Conservation (phyloP, 1,140 invertebrate species). For the Saccostrea echinata region DNA sequence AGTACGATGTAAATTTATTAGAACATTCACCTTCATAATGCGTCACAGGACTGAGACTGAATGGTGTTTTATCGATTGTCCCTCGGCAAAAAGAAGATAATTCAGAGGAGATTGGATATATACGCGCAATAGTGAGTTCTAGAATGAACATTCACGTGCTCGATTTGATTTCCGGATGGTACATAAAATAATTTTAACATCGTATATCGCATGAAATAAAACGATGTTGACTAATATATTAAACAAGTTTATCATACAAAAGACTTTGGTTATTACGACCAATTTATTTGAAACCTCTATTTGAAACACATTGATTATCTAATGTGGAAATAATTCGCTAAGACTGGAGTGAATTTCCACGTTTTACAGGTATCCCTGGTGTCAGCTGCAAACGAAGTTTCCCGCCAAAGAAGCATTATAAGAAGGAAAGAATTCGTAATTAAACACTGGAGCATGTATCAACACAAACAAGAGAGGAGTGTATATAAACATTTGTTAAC, state of each 20-base stretch:
- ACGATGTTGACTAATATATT: too few species aligned
- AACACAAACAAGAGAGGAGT: background rate
- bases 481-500: slow-evolving; percentile 22
- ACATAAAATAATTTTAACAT: too few species aligned
- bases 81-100: background rate
- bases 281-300: too few species aligned
- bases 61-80: slow-evolving; percentile 1
- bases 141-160: background rate
- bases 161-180: background rate
- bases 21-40: slow-evolving; percentile 23
- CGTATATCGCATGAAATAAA: too few species aligned
- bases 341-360: too few species aligned
- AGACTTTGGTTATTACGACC: too few species aligned
- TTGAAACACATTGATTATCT: too few species aligned
- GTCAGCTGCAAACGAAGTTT: background rate
- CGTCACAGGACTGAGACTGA: background rate
- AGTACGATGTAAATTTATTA: slow-evolving; percentile 9
- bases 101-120: background rate
- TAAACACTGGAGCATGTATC: background rate
- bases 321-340: too few species aligned
- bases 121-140: background rate
- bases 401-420: background rate
- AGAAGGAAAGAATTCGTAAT: background rate
- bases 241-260: too few species aligned
- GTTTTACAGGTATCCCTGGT: background rate